phyloP scores from a whole-genome alignment of 1,140 invertebrate species.

The Neodiprion virginianus region DNA sequence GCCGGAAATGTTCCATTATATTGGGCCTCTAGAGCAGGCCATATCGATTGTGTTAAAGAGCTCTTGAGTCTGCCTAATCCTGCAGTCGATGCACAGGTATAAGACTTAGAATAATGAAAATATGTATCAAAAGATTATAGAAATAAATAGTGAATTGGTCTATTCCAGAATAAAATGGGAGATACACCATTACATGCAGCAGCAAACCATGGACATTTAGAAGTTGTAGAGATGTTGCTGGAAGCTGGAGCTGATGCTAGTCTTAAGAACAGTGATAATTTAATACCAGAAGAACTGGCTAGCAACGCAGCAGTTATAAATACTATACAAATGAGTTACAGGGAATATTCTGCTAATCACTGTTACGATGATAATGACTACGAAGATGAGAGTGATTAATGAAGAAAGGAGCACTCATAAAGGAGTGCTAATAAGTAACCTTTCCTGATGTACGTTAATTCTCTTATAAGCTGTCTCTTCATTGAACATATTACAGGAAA shows the following conservation, averaged over 20 bases:
- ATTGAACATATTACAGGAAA: too few species aligned
- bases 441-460: too few species aligned
- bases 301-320: conserved; percentile 58
- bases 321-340: conserved; percentile 51
- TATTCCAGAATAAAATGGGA: conserved; percentile 66
- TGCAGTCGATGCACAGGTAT: conserved; percentile 61
- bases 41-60: conserved; percentile 63
- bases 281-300: conserved; percentile 64
- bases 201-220: conserved; percentile 67
- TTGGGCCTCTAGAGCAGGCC: conserved; percentile 71
- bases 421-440: too few species aligned
- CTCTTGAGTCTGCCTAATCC: conserved; percentile 57
- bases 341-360: conserved; percentile 27
- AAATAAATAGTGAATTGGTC: conserved; percentile 15
- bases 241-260: conserved; percentile 65
- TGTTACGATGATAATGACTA: conserved; percentile 52
- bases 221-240: conserved; percentile 68
- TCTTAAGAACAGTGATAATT: conserved; percentile 64
- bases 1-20: conserved; percentile 74
- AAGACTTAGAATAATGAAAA: conserved; percentile 13
- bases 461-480: too few species aligned
- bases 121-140: conserved; percentile 12
- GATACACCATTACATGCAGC: conserved; percentile 69
- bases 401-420: neutral
- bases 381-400: conserved; percentile 54